phyloP scores from a whole-genome alignment of 2,797 vertebrate genomes.

The Phaenicophaeus curvirostris region DNA sequence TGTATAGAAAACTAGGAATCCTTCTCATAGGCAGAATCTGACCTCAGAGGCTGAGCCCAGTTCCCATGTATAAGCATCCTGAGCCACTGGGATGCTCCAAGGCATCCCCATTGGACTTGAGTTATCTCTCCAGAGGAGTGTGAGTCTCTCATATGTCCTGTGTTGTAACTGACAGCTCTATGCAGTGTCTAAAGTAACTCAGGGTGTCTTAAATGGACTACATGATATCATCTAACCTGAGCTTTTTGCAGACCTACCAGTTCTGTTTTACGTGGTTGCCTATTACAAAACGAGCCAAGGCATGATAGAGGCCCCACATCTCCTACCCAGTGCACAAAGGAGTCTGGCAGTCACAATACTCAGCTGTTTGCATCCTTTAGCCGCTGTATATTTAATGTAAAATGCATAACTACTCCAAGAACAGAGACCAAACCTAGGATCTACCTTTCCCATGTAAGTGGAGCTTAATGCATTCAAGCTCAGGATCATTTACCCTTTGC shows the following conservation, averaged over 20 bases:
- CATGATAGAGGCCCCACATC: background rate
- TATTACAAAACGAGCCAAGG: background rate
- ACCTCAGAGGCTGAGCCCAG: background rate
- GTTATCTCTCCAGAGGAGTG: background rate
- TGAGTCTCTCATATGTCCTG: background rate
- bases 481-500: background rate
- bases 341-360: background rate
- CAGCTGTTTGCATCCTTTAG: background rate
- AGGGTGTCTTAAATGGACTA: background rate
- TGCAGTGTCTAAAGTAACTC: background rate
- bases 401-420: background rate
- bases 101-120: background rate
- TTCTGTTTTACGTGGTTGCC: background rate
- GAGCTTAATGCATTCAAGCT: constrained; percentile 41
- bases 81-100: background rate
- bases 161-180: background rate
- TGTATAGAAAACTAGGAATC: background rate
- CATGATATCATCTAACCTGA: background rate
- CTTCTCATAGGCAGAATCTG: background rate
- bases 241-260: background rate
- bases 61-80: background rate
- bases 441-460: background rate
- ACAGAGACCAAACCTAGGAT: background rate
- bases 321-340: background rate
- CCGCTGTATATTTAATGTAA: constrained; percentile 7